phyloP scores from a whole-genome alignment of 1,140 invertebrate species.

The Megalopta genalis region DNA sequence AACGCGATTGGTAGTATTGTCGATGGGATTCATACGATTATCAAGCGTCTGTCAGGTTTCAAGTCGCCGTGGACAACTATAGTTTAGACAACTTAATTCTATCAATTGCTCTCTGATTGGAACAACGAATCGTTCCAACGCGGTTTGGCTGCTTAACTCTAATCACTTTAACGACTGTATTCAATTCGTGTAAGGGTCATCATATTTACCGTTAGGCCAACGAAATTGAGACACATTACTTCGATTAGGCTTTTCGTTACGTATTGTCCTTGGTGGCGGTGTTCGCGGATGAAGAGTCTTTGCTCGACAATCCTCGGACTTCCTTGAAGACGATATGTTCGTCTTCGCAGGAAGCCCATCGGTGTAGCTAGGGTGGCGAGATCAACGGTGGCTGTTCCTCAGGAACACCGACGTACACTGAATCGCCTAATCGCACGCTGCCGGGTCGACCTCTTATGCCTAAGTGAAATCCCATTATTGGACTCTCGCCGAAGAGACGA shows the following conservation, averaged over 20 bases:
- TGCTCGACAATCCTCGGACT: not conserved
- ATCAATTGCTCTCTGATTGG: not conserved
- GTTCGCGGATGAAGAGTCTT: not conserved
- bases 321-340: conserved; percentile 46
- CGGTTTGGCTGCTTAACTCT: not conserved
- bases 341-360: conserved; percentile 75
- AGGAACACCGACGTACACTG: conserved; percentile 72
- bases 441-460: conserved; percentile 69
- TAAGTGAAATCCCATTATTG: conserved; percentile 77
- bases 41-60: not conserved
- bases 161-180: not conserved
- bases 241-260: not conserved
- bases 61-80: not conserved
- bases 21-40: not conserved
- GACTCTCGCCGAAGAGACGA: conserved; percentile 67
- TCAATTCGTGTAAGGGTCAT: not conserved
- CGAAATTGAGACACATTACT: not conserved
- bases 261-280: not conserved
- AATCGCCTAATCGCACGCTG: conserved; percentile 71
- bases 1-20: not conserved
- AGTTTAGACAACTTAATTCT: not conserved
- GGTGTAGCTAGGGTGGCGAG: conserved; percentile 74
- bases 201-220: not conserved
- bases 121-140: not conserved
- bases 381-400: conserved; percentile 56